Evolutionary conservation across 2,888 invertebrate species (phyloP), one percentile per base, ranked within the genome.

Genomic region (Macrophya annulata): DNA sequence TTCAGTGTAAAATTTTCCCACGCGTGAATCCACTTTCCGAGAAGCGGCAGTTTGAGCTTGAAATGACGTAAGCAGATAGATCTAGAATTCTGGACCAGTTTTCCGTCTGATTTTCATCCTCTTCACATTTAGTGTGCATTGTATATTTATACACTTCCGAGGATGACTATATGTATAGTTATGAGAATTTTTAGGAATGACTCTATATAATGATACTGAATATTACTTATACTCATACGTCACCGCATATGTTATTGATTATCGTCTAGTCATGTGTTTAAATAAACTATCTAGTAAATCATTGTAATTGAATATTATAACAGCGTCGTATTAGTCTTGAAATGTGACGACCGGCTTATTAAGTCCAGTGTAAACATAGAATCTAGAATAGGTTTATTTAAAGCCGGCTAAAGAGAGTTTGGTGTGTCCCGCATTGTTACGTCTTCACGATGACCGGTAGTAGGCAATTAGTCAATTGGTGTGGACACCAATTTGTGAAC

Each of bases 311-410:
- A 40, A 77, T 51, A 48, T 48, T 77, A 17, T 25, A 25, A 77
- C 17, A 31, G 4, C 12, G 43, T 17, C 10, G 43, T 21, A 72
- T 76, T 6, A 2, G 21, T 77, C 17, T 77, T 17, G 8, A 21
- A 51, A 51, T 17, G 15, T 31, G 25, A 51, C n/a, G 43, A 59
- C 62, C 82, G 68, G 82, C 48, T 83, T 83, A 83, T 83, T 68
- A 83, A 83, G 37, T n/a, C n/a, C 25, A 45, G 82, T 12, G 82
- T 83, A 83, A 68, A 83, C 82, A 83, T 83, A 83, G 82, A 83
- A 83, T 83, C 37, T 83, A 83, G 82, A 83, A 65, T 83, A 83
- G n/a, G 82, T 83, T 65, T 83, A 83, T 83, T 83, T 83, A 83
- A 68, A 83, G 82, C 82, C n/a, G 25, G 48, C 79, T 48, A 83